These are phyloP conservation scores for Tinea semifulvella DNA, from an alignment of 2,888 invertebrate genomes.

Conservation along the genomic window DNA sequence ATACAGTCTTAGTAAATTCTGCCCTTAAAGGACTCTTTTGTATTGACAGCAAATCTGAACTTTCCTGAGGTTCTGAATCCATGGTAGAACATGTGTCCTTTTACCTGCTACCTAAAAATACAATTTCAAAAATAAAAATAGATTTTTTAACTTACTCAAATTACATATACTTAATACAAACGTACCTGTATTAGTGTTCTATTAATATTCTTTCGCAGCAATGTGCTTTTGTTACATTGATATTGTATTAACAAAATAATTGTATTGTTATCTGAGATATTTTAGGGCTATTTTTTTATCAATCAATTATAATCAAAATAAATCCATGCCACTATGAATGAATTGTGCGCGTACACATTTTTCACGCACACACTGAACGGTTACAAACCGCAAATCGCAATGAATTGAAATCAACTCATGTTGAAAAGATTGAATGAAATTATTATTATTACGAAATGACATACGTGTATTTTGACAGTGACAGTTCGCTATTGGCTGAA, in stretches of 20 bases:
- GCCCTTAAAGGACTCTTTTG: constrained; percentile 18
- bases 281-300: no score
- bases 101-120: constrained; percentile 4
- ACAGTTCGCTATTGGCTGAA: no score
- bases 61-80: constrained; percentile 39
- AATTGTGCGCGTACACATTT: neutral
- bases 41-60: constrained; percentile 36
- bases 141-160: neutral
- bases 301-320: neutral
- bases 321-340: constrained; percentile 4
- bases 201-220: neutral
- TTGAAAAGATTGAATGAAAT: neutral
- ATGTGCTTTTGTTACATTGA: neutral
- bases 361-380: neutral
- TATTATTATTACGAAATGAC: no score
- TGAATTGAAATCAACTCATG: neutral
- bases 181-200: neutral
- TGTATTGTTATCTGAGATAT: no score
- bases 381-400: neutral
- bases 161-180: constrained; percentile 2
- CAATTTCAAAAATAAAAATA: no score
- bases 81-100: constrained; percentile 22
- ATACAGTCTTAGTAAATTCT: constrained; percentile 25
- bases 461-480: no score
- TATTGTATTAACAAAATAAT: no score